These are phyloP conservation scores for Mystacides longicornis DNA, from an alignment of 2,888 invertebrate species.

Conservation along the genomic window DNA sequence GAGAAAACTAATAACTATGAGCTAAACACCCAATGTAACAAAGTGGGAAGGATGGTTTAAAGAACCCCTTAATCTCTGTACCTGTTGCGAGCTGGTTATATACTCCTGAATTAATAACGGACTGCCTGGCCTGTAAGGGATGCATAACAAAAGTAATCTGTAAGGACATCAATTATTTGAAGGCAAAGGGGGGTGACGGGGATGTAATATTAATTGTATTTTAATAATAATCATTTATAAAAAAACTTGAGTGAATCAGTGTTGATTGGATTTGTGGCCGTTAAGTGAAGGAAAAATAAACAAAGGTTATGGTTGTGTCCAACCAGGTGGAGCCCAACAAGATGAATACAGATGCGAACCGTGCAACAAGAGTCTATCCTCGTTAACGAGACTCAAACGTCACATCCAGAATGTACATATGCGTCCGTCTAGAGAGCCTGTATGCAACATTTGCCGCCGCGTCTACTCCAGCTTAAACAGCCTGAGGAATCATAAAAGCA, in stretches of 20 bases:
- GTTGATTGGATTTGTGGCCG: conserved; percentile 2
- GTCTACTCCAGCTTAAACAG: conserved; percentile 88
- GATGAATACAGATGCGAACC: conserved; percentile 88
- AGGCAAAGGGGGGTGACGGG: background rate
- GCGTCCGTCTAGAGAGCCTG: conserved; percentile 82
- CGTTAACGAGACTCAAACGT: conserved; percentile 79
- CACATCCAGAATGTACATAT: conserved; percentile 90
- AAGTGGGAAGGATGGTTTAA: no score
- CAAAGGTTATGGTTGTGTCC: conserved; percentile 27
- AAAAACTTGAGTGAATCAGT: background rate
- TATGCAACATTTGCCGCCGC: conserved; percentile 87
- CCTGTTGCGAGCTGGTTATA: no score
- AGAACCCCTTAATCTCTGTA: no score
- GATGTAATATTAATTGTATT: background rate
- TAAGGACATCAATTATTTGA: background rate
- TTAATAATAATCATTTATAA: background rate
- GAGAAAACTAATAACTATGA: no score
- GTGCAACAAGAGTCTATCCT: conserved; percentile 85
- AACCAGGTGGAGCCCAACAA: conserved; percentile 66
- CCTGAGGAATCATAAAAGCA: conserved; percentile 86
- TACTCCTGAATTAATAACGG: no score
- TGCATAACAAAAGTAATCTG: no score
- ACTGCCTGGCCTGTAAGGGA: no score
- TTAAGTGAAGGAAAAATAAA: background rate
- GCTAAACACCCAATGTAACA: no score